Evolutionary conservation across 1,140 invertebrate genomes (phyloP).

Genomic region (Caenorhabditis briggsae): DNA sequence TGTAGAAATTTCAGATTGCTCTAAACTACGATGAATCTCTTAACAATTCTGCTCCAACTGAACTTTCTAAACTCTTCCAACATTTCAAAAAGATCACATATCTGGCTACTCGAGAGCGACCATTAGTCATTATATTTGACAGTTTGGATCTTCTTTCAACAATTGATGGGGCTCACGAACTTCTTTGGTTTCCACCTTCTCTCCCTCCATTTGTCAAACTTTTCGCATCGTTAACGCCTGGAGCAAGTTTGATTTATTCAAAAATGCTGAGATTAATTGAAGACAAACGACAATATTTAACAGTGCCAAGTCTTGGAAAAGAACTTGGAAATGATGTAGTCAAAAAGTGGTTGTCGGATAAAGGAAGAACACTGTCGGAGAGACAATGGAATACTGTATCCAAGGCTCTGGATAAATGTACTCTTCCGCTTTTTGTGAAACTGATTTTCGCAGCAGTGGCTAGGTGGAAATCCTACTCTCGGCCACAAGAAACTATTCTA

Average conservation of each 20-base stretch:
- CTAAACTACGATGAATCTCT: slow-evolving; percentile 92
- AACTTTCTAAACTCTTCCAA: slow-evolving; percentile 92
- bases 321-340: slow-evolving; percentile 92
- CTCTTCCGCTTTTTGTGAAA: slow-evolving; percentile 96
- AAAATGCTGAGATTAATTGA: slow-evolving; percentile 71
- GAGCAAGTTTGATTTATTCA: slow-evolving; percentile 64
- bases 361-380: slow-evolving; percentile 88
- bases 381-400: slow-evolving; percentile 94
- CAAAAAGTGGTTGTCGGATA: slow-evolving; percentile 94
- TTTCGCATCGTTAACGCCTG: slow-evolving; percentile 63
- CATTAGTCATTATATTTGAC: slow-evolving; percentile 89
- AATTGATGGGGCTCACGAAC: slow-evolving; percentile 91
- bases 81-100: slow-evolving; percentile 94
- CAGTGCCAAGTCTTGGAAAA: slow-evolving; percentile 85
- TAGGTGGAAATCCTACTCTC: slow-evolving; percentile 93
- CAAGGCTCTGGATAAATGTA: slow-evolving; percentile 90
- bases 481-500: slow-evolving; percentile 89
- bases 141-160: slow-evolving; percentile 95
- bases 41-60: slow-evolving; percentile 92
- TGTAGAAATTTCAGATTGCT: slow-evolving; percentile 84
- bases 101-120: slow-evolving; percentile 86
- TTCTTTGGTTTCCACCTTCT: slow-evolving; percentile 93
- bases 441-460: slow-evolving; percentile 86
- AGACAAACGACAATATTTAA: slow-evolving; percentile 88
- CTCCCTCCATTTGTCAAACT: slow-evolving; percentile 89